Conservation (phyloP, 2,888 invertebrate genomes). For the Euzetes globulus region DNA sequence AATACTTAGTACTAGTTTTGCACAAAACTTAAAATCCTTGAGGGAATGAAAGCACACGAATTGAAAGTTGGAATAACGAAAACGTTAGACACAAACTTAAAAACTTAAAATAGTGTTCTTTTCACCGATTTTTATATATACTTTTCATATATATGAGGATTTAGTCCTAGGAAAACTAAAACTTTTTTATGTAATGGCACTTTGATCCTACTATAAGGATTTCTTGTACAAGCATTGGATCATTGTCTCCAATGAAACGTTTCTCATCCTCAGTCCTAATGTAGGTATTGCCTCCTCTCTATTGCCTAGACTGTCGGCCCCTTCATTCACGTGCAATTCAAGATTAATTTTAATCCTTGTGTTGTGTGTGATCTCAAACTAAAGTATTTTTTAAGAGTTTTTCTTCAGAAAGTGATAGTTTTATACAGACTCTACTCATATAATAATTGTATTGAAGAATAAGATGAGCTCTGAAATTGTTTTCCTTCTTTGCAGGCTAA, state of each 20-base stretch:
- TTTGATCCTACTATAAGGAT: slow-evolving; percentile 25
- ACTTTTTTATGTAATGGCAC: slow-evolving; percentile 21
- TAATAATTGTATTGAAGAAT: not conserved
- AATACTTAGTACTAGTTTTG: slow-evolving; percentile 10
- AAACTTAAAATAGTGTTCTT: slow-evolving; percentile 18
- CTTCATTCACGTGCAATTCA: slow-evolving; percentile 22
- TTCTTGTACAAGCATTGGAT: slow-evolving; percentile 18
- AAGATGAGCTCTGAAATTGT: not conserved
- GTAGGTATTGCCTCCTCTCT: not conserved
- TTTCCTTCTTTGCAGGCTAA: not conserved
- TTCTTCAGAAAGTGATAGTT: not conserved
- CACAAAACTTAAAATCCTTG: slow-evolving; percentile 24
- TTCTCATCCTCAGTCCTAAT: slow-evolving; percentile 3
- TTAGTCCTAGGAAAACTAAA: slow-evolving; percentile 13
- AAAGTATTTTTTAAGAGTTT: slow-evolving; percentile 27
- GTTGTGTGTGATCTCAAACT: slow-evolving; percentile 10
- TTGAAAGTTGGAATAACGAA: slow-evolving; percentile 6
- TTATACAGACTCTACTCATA: not conserved
- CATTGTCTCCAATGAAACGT: slow-evolving; percentile 25
- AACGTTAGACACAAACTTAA: slow-evolving; percentile 1
- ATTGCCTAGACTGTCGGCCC: not conserved
- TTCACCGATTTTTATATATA: slow-evolving; percentile 14
- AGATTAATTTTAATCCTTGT: slow-evolving; percentile 22
- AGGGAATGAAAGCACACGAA: slow-evolving; percentile 22
- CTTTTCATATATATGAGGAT: slow-evolving; percentile 20